These are phyloP conservation scores for Autographa pulchrina DNA, from an alignment of 2,888 invertebrate species.

Conservation along the genomic window DNA sequence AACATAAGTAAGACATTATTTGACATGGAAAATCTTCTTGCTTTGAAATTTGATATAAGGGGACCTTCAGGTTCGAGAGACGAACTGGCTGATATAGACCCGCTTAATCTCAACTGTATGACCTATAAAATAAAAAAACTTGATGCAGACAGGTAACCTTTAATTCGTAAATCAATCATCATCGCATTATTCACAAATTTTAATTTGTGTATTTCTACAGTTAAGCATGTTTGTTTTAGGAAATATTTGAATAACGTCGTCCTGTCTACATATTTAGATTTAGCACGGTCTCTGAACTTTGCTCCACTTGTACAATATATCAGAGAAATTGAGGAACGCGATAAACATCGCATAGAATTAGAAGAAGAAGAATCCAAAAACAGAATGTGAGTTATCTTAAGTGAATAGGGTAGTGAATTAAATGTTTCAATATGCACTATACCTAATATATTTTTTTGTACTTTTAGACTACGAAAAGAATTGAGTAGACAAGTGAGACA, in stretches of 20 bases:
- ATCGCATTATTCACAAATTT: not conserved
- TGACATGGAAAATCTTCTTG: slow-evolving; percentile 65
- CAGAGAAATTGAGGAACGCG: slow-evolving; percentile 6
- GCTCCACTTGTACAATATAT: slow-evolving; percentile 26
- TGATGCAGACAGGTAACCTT: slow-evolving; percentile 72
- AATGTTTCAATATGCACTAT: not conserved
- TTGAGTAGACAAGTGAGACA: slow-evolving; percentile 73
- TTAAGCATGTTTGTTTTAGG: slow-evolving; percentile 25
- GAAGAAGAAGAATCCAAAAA: slow-evolving; percentile 40
- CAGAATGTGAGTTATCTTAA: slow-evolving; percentile 22
- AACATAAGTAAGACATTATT: slow-evolving; percentile 63
- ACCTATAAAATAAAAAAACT: slow-evolving; percentile 77
- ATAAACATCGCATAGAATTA: slow-evolving; percentile 19
- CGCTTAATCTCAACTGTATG: slow-evolving; percentile 60
- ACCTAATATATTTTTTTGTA: not conserved
- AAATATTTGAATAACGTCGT: slow-evolving; percentile 31
- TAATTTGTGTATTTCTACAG: not conserved
- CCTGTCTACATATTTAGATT: slow-evolving; percentile 23
- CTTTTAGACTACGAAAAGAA: slow-evolving; percentile 69
- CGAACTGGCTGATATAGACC: slow-evolving; percentile 69
- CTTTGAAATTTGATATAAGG: slow-evolving; percentile 68
- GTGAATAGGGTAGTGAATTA: not conserved
- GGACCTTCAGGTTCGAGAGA: slow-evolving; percentile 45
- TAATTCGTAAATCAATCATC: too few relatives aligned
- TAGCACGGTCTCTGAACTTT: slow-evolving; percentile 12